Evolutionary conservation across 2,113 vertebrate genomes (phyloP), one percentile per base, ranked within the genome.

Genomic region (Gasterosteus aculeatus): DNA sequence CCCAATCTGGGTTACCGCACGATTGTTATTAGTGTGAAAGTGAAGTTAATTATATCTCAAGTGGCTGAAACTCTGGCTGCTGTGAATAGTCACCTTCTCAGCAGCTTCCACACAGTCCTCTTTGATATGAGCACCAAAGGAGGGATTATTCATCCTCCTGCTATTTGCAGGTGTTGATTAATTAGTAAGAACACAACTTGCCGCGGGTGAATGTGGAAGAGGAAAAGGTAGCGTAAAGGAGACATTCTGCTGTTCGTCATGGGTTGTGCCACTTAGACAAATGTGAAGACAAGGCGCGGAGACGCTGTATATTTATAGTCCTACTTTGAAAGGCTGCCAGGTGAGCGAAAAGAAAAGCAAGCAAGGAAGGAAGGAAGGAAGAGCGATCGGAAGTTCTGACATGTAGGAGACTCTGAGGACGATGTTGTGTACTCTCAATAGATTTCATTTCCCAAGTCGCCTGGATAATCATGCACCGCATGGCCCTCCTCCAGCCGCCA

Each of bases 281-380:
- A 89, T 82, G 79, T 58, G 64, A 87, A 90, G 83, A 85, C 78
- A 81, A 90, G 77, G 81, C 87, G 85, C 56, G 62, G 65, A 86
- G 77, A 78, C 72, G 69, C 72, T 80, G 75, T 84, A 46, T 90
- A 92, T 92, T 89, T 87, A 86, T 90, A 90, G 81, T 35, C 54
- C 54, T 75, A 67, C 80, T 85, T 82, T 90, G 81, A 87, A 71
- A 88, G 53, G 35, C 72, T 77, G 75, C 68, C 72, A 85, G 75
- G 75, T 84, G 67, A 79, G 14, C 11, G 58, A 33, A 71, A 61
- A 65, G 19, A 70, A 81, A n/a, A 26, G 22, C 22, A 26, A 1
- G 22, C 22, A 26, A 39, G 53, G 71, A 77, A 60, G 54, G 29
- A 65, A 26, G 26, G 71, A 77, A 60, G 54, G 29, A 65, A 26